Base-by-base conservation (phyloP, 1,140 invertebrate species). In the Copidosoma floridanum region DNA sequence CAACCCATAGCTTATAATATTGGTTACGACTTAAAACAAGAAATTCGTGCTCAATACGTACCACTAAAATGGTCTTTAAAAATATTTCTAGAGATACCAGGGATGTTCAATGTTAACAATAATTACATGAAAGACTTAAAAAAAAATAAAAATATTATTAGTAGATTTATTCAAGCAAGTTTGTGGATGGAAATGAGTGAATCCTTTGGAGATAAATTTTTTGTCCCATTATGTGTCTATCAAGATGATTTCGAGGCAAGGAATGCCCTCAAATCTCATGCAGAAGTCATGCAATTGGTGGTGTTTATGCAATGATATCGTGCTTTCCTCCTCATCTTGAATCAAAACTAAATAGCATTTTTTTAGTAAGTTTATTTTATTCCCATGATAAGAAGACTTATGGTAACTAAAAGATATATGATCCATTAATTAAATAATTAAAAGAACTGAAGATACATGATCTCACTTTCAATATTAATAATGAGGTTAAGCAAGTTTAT, bases 241-340 rank as follows among this genome's bases (percentile, higher is more conserved):
- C 29, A 61, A 35, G 59, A 61, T 38, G 53, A 55, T 21, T 50
- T 38, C 43, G 59, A 63, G 27, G 7, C 14, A 2, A 48, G 54
- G 20, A 63, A 63, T 47, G 16, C 61, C 2, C 23, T 65, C 38
- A 50, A 58, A 24, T 27, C 61, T 32, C 64, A 68, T 44, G 61
- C 61, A 35, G 66, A 62, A 14, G 55, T 10, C 2, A 65, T 23
- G 62, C 61, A 55, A 20, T 62, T 11, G 56, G 59, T 32, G 59
- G 51, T 27, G 3, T 57, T 2, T 60, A 46, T 51, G 21, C 23
- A 12, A 23, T 32, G 5, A 55, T 65, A 50, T 50, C 59, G 27
- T 35, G 35, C 47, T 54, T 65, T 21, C 64, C 64, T 10, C 59
- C 51, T 37, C 32, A 51, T 26, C 29, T 62, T 41, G 12, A 41